phyloP scores from a whole-genome alignment of 64 coral and sea anemone genomes.

The Porites lutea region DNA sequence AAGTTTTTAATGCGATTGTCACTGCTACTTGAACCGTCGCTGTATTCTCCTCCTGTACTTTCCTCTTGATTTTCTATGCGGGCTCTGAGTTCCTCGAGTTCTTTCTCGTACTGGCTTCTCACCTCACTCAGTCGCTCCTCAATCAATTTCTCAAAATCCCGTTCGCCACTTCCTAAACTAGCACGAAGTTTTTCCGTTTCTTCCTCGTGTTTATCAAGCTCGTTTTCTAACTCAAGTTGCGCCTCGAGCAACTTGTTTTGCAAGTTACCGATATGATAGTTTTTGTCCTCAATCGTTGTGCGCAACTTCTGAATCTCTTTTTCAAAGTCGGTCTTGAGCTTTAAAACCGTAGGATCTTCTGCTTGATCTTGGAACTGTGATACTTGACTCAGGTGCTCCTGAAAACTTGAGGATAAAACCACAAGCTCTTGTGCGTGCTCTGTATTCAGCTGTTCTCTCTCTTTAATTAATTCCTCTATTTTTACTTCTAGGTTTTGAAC shows the following conservation, averaged over 20 bases:
- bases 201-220: conserved; percentile 84
- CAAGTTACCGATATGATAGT: conserved; percentile 86
- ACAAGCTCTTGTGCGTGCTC: conserved; percentile 87
- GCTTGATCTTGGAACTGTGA: conserved; percentile 27
- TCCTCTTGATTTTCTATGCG: conserved; percentile 69
- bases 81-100: conserved; percentile 71
- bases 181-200: conserved; percentile 80
- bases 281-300: conserved; percentile 82
- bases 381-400: conserved; percentile 70
- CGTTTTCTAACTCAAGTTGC: conserved; percentile 88
- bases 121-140: conserved; percentile 59
- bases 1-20: conserved; percentile 44
- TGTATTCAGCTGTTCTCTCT: conserved; percentile 64
- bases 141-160: conserved; percentile 52
- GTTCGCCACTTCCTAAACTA: conserved; percentile 53
- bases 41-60: conserved; percentile 43
- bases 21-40: conserved; percentile 54
- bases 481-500: conserved; percentile 51
- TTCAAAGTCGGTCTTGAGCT: conserved; percentile 64
- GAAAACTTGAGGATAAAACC: conserved; percentile 82
- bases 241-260: conserved; percentile 88
- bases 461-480: conserved; percentile 65
- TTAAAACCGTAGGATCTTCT: conserved; percentile 26
- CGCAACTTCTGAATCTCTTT: conserved; percentile 85
- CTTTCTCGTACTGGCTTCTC: conserved; percentile 76